Evolutionary conservation across 2,113 vertebrate species (phyloP).

Genomic region (Tragelaphus imberbis): DNA sequence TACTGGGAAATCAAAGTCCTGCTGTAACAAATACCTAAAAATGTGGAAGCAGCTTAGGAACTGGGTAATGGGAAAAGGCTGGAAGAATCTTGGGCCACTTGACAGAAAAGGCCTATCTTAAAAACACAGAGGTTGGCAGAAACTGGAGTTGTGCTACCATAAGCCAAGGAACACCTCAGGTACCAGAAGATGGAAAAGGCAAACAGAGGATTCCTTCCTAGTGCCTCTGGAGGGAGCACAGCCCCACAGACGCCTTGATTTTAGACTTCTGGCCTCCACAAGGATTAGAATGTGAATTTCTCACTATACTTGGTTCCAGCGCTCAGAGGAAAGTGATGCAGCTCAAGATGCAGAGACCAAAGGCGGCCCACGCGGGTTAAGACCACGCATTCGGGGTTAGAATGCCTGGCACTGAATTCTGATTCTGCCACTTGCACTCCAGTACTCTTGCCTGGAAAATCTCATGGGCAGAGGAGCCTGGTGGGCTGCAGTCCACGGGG

Average conservation of each 20-base stretch:
- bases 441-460: no score
- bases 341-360: neutral
- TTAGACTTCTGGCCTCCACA: neutral
- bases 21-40: neutral
- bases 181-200: neutral
- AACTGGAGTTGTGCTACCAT: neutral
- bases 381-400: neutral
- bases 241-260: no score
- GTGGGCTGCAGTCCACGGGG: no score
- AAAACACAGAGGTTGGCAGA: neutral
- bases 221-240: neutral
- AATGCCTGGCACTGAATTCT: neutral
- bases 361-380: neutral
- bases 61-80: neutral
- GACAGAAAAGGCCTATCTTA: neutral
- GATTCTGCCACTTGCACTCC: neutral
- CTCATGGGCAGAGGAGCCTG: no score
- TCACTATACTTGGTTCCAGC: neutral
- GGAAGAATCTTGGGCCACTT: neutral
- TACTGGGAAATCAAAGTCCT: neutral
- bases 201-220: neutral
- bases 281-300: neutral
- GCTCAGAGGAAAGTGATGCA: neutral
- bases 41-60: neutral
- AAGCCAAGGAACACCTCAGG: neutral